Evolutionary conservation across 23 tunicate genomes (phyloP), one percentile per base, ranked within the genome.

Genomic region (Styela clava): DNA sequence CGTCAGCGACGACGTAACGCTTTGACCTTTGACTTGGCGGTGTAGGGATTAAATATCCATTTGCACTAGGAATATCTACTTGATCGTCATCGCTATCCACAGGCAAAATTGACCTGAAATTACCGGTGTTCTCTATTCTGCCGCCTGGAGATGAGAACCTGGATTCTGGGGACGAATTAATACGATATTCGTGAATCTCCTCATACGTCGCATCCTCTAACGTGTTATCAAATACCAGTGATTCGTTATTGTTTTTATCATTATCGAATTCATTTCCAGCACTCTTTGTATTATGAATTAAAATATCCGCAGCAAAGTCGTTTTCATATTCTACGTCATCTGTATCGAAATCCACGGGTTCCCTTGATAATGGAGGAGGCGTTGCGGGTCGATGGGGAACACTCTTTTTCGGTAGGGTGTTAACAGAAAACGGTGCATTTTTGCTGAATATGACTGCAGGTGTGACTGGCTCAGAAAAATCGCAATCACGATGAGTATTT

Each of bases 401-500:
- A 5, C 35, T 71, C 29, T 71, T 71, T 3, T 2, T n/a, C 3
- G 24, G 37, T 22, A 5, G 2, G 16, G 27, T 71, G 56, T 12
- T 44, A 5, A 12, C 56, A 21, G 77, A 28, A 71, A 71, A 34
- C 3, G 21, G 69, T 2, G 90, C 85, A 37, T 81, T 82, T 29
- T 91, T 62, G 29, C 86, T 69, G 74, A 86, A 86, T 12, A 91
- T 63, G 22, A 91, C 34, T 24, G 86, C 32, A 24, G 82, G 61
- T 27, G 62, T 71, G 69, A 91, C 74, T 2, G 90, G 90, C 35
- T 91, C 87, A 36, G 90, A 85, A 64, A 91, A 91, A 71, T 91
- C 97, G 78, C 97, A 82, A 62, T 85, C 69, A 33, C 77, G 35
- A 28, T 62, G 76, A 16, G 87, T 33, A 34, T 79, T 27, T 24